Evolutionary conservation across 2,113 vertebrate species (phyloP).

Genomic region (Mesoclemmys tuberculata): DNA sequence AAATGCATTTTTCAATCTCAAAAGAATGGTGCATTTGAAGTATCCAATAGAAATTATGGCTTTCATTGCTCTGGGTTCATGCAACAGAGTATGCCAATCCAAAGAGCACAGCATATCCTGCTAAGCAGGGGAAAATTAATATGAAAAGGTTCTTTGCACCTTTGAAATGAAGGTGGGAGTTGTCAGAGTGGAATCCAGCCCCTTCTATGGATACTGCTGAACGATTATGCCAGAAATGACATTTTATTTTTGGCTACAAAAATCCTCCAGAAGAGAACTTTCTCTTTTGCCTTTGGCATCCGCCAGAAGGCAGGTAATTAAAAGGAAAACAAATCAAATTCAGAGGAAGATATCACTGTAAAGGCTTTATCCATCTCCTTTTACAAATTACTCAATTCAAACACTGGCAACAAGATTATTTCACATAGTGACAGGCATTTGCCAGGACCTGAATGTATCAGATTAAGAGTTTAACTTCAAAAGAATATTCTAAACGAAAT

Average conservation of each 20-base stretch:
- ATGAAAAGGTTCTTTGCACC: not conserved
- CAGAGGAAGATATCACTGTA: not conserved
- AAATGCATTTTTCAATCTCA: not conserved
- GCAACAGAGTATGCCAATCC: not conserved
- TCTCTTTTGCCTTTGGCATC: not conserved
- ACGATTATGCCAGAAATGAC: not conserved
- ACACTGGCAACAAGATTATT: not conserved
- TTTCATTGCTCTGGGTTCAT: not conserved
- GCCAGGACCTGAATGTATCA: not conserved
- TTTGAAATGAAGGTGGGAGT: not conserved
- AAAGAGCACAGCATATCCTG: not conserved
- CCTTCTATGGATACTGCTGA: not conserved
- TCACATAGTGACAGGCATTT: not conserved
- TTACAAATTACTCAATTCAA: not conserved
- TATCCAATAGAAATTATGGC: not conserved
- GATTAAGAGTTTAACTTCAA: not conserved
- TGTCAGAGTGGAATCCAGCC: not conserved
- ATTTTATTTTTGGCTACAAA: not conserved
- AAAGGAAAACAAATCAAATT: constrained; percentile 15
- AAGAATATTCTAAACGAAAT: not conserved
- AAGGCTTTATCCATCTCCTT: not conserved
- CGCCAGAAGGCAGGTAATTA: not conserved
- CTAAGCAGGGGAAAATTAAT: not conserved
- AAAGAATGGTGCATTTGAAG: not conserved
- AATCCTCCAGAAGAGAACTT: not conserved